Base-by-base conservation (phyloP, 92 coral and sea anemone species). In the Porites divaricata region DNA sequence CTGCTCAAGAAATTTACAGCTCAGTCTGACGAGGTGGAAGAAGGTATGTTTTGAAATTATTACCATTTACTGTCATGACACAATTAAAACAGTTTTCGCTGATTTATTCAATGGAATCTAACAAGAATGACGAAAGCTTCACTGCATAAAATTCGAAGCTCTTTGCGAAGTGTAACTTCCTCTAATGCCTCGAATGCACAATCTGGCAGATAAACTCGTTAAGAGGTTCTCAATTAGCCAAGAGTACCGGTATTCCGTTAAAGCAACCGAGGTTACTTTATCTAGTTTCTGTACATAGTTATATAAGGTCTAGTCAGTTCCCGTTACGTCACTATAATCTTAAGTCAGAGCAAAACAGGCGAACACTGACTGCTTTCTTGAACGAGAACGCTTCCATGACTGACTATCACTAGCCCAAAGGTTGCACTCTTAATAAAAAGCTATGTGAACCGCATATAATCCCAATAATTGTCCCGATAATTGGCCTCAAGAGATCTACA, bases 1-100 rank as follows among this genome's bases (percentile, higher is more conserved):
- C 57, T 78, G 14, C 59, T 80, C 87, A 91, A 80, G 91, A 91
- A 84, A 85, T 61, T 88, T 21, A 35, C 63, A 49, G 89, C 79
- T 53, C 87, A 91, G 72, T 68, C 73, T 13, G 89, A 91, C 2
- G 88, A 86, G 22, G 77, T 76, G 63, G 75, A 67, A 22, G 91
- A 85, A 77, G 92, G 80, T 78, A 56, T 68, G 78, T 48, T 56
- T 75, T 75, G 57, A 54, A 73, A 22, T 8, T 75, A 57, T 76
- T 53, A 53, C 58, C 19, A 54, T 8, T 28, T 58, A 19, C 45
- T 12, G 35, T 76, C 13, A 69, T 28, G 68, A 69, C 63, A 45
- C 45, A 9, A 70, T 56, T 68, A 24, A 56, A 9, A 52, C 51
- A 35, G 41, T 35, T 67, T 67, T 67, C 74, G 52, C 74, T 48